Percentiles rank a stretch among this genome's conserved stretches.
Conservation (phyloP, 1,140 invertebrate genomes). For the Metaphire vulgaris region DNA sequence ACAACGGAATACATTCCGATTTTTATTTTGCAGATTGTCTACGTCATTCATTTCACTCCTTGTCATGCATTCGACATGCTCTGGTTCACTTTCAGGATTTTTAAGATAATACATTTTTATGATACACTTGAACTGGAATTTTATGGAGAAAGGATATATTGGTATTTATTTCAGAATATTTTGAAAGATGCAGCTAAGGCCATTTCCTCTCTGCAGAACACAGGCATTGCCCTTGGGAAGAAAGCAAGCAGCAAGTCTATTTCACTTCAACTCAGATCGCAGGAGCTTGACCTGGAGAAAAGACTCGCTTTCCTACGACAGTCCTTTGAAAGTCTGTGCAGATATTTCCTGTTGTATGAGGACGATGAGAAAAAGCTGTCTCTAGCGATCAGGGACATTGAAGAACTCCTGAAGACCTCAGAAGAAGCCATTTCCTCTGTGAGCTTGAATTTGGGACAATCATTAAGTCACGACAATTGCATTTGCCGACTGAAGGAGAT, state of each 20-base stretch:
- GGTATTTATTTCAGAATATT: background rate
- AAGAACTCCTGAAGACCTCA: background rate
- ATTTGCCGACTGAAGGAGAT: background rate
- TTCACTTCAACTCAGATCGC: background rate
- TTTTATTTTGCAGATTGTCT: too few relatives aligned
- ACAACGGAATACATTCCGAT: too few relatives aligned
- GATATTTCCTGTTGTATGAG: background rate
- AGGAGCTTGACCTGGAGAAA: background rate
- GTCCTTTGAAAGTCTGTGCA: background rate
- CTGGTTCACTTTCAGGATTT: too few relatives aligned
- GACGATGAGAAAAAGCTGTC: background rate
- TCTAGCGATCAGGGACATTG: background rate
- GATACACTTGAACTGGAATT: too few relatives aligned
- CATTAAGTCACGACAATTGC: background rate
- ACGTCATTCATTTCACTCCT: too few relatives aligned
- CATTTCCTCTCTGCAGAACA: background rate
- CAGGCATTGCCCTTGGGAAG: background rate
- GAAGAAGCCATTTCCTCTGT: background rate
- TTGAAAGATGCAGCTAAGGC: background rate
- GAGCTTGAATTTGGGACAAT: background rate
- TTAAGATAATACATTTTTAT: too few relatives aligned
- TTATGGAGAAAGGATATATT: too few relatives aligned
- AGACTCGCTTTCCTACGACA: background rate
- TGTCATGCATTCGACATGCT: too few relatives aligned
- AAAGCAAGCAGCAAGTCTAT: background rate